These are phyloP conservation scores for Xylota sylvarum DNA, from an alignment of 2,888 invertebrate species.

Conservation along the genomic window DNA sequence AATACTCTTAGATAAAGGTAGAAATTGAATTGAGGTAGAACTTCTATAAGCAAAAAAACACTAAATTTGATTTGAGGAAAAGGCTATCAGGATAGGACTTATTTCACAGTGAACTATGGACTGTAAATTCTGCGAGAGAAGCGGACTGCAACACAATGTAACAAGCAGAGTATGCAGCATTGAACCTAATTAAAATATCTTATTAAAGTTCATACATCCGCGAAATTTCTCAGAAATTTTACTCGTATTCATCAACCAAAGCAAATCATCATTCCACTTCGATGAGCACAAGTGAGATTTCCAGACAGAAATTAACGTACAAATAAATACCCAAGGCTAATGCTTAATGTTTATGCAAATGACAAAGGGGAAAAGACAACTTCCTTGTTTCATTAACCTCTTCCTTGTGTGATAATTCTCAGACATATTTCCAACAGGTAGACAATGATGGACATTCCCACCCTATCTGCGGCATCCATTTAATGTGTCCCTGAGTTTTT, in stretches of 20 bases:
- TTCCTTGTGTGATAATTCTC: conserved; percentile 35
- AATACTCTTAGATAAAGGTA: too few species aligned
- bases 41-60: too few species aligned
- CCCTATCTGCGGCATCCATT: conserved; percentile 31
- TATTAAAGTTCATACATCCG: not conserved
- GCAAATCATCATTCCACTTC: conserved; percentile 23
- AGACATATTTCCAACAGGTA: conserved; percentile 55
- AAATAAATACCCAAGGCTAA: conserved; percentile 30
- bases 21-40: too few species aligned
- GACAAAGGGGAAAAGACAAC: conserved; percentile 39
- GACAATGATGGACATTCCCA: conserved; percentile 22
- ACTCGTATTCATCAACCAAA: not conserved
- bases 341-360: conserved; percentile 2
- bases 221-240: too few species aligned
- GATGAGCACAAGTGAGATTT: conserved; percentile 5
- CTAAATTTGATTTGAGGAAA: too few species aligned
- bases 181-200: not conserved
- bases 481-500: not conserved
- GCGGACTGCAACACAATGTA: too few species aligned
- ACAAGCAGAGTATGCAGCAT: too few species aligned
- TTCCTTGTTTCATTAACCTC: conserved; percentile 53
- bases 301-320: conserved; percentile 21
- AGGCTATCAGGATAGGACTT: too few species aligned
- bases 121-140: too few species aligned
- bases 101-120: too few species aligned